Evolutionary conservation across 2,797 vertebrate species (phyloP).

Genomic region (Amazona finschi): DNA sequence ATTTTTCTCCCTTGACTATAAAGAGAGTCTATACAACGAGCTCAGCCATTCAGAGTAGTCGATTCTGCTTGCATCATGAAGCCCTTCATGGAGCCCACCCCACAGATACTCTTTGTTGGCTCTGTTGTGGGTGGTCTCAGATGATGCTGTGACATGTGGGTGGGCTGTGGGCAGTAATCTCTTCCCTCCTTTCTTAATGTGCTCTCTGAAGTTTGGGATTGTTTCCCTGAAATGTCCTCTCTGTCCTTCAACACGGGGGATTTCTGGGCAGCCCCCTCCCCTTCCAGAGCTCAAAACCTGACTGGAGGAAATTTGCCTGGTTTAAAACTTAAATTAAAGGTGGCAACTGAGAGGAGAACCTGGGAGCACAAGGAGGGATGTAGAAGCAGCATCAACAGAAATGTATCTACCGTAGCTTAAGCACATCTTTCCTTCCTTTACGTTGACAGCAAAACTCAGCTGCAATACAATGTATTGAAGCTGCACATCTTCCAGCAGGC

Average conservation of each 20-base stretch:
- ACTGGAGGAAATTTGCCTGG: background rate
- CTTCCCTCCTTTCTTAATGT: background rate
- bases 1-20: conserved; percentile 43
- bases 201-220: background rate
- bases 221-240: background rate
- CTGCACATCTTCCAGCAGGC: background rate
- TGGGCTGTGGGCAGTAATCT: conserved; percentile 33
- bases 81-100: conserved; percentile 11
- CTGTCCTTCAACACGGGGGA: background rate
- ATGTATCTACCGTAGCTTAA: background rate
- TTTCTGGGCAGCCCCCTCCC: background rate
- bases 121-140: conserved; percentile 17
- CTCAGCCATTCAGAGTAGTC: conserved; percentile 15
- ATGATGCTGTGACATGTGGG: conserved; percentile 12
- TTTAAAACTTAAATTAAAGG: background rate
- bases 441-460: background rate
- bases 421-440: background rate
- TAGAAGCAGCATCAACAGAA: background rate
- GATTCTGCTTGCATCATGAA: conserved; percentile 20
- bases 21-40: conserved; percentile 51
- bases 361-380: background rate
- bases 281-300: background rate
- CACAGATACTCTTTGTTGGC: conserved; percentile 4
- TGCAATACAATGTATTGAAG: background rate
- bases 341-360: background rate